phyloP scores from a whole-genome alignment of 1,140 invertebrate species.

The Galendromus occidentalis region DNA sequence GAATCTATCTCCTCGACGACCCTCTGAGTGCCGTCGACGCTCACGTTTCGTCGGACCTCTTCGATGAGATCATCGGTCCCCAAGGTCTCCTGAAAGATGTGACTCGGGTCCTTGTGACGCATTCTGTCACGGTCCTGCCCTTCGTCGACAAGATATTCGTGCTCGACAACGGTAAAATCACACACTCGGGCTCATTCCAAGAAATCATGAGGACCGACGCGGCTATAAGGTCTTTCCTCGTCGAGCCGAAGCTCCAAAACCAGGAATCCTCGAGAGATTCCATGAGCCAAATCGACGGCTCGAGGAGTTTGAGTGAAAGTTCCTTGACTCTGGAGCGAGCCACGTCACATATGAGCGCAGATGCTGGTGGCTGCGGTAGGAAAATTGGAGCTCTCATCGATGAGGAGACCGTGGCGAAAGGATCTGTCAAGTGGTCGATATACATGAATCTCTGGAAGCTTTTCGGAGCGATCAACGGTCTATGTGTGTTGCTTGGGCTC shows the following conservation, averaged over 20 bases:
- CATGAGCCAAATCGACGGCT: too few relatives aligned
- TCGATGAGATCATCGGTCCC: conserved; percentile 28
- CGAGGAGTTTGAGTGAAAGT: too few relatives aligned
- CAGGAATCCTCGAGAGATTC: too few relatives aligned
- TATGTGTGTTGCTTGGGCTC: conserved; percentile 14
- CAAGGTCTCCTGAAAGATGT: conserved; percentile 21
- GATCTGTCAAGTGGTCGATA: conserved; percentile 18
- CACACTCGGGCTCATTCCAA: conserved; percentile 27
- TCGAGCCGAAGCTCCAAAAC: background rate
- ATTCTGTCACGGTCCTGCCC: conserved; percentile 28
- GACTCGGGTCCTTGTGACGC: conserved; percentile 25
- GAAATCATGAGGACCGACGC: conserved; percentile 19
- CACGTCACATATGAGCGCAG: too few relatives aligned
- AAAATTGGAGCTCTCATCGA: conserved; percentile 11
- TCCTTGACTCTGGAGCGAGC: too few relatives aligned
- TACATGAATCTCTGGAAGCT: conserved; percentile 25
- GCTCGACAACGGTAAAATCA: conserved; percentile 26
- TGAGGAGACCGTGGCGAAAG: background rate
- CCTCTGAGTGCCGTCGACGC: conserved; percentile 37
- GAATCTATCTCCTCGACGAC: conserved; percentile 82
- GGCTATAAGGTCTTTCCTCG: conserved; percentile 24
- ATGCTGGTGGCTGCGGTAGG: too few relatives aligned
- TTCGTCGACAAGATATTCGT: conserved; percentile 27
- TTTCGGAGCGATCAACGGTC: conserved; percentile 16
- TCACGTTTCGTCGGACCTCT: conserved; percentile 40